A percentile compares a stretch with the other conserved stretches of the same genome.
Conservation (phyloP, 2,888 invertebrate genomes). For the Scaptomyza parva region DNA sequence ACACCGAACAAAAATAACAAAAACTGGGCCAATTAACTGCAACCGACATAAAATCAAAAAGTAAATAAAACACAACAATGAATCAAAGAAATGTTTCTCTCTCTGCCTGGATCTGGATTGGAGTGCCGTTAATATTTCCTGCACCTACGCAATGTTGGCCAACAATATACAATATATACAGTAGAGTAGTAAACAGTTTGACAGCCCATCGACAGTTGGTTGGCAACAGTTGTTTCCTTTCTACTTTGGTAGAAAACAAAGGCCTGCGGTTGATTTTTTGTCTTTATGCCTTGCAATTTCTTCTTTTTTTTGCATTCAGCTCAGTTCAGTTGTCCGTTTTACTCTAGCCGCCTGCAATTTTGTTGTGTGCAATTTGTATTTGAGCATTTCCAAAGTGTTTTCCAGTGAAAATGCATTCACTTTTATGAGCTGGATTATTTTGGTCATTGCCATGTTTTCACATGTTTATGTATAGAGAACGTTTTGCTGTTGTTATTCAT, state of each 20-base stretch:
- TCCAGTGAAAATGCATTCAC: constrained; percentile 55
- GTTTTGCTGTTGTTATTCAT: constrained; percentile 25
- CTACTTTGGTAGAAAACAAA: constrained; percentile 42
- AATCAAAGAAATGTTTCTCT: constrained; percentile 7
- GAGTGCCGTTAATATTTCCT: constrained; percentile 68
- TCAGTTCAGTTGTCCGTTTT: constrained; percentile 30
- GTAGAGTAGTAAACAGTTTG: constrained; percentile 44
- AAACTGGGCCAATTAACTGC: constrained; percentile 74
- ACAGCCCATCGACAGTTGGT: constrained; percentile 68
- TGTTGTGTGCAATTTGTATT: constrained; percentile 65
- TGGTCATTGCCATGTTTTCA: constrained; percentile 80
- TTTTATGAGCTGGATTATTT: constrained; percentile 65
- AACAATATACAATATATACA: constrained; percentile 24
- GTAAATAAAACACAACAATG: constrained; percentile 67
- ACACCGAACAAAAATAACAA: constrained; percentile 32
- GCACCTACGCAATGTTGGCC: constrained; percentile 54
- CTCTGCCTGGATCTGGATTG: neutral
- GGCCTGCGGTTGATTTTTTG: constrained; percentile 72
- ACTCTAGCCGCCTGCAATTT: constrained; percentile 65
- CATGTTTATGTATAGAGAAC: constrained; percentile 57
- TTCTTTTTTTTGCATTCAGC: constrained; percentile 43
- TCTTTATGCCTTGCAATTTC: constrained; percentile 58
- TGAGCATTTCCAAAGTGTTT: constrained; percentile 19
- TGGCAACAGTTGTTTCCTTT: constrained; percentile 48
- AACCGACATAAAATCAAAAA: constrained; percentile 69